Evolutionary conservation across 2,797 vertebrate species (phyloP), one percentile per base, ranked within the genome.

Genomic region (Melanotaenia maccullochi): DNA sequence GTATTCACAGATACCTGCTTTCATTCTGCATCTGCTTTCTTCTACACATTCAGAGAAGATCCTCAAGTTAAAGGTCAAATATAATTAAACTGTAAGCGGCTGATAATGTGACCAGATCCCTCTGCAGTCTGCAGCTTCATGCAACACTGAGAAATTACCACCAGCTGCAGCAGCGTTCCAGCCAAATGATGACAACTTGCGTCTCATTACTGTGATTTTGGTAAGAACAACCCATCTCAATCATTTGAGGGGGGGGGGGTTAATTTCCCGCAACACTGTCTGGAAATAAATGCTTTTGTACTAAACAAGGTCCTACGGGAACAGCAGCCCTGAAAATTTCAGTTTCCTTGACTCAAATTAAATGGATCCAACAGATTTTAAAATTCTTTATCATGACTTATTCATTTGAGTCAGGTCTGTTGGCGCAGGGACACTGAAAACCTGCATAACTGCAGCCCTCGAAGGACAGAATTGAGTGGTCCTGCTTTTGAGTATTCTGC

Each of bases 121-220:
- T 63, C 14, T 66, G 62, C 16, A 67, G 44, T 60, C 14, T 66
- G 62, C n/a, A 68, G 47, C 64, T 33, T 44, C 0, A 35, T 16
- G 22, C 18, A 56, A 67, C 64, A 42, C 76, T 71, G 60, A 83
- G 24, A 81, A 65, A 77, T 65, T 25, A 47, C 59, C 75, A 78
- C 75, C 85, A 84, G 72, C 68, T 79, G 76, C 62, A 75, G 44
- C 75, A 54, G 36, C 60, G 42, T 61, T 28, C 25, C 66, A 54
- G 66, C 76, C 71, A 82, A 77, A 71, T 8, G 30, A 76, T 8
- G 51, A 68, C 56, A 56, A 64, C 33, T 73, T 20, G 11, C 32
- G 25, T 70, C 33, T 61, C 51, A 67, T 76, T 63, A 59, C 63
- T 66, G 24, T 22, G 54, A 54, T 56, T 76, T 61, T 60, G 14